Percentiles rank a stretch among this genome's conserved stretches.
These are phyloP conservation scores for Pteruthius melanotis DNA, from an alignment of 2,113 vertebrate species.

Conservation along the genomic window DNA sequence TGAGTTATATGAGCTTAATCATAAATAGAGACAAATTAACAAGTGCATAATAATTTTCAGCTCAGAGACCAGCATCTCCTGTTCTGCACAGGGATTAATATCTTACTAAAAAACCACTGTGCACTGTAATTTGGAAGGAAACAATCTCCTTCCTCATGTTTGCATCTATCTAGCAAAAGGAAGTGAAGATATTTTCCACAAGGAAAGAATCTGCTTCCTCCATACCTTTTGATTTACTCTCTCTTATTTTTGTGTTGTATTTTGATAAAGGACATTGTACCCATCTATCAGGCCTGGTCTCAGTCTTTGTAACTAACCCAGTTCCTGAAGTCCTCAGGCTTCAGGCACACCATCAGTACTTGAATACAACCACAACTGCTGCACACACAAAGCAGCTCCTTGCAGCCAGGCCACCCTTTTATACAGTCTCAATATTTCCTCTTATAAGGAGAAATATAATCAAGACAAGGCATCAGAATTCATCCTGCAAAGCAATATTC, in stretches of 20 bases:
- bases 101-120: not conserved
- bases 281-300: not conserved
- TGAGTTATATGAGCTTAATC: not conserved
- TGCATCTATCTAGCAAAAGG: not conserved
- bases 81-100: not conserved
- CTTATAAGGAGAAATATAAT: not conserved
- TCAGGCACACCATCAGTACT: not conserved
- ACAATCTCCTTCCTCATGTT: not conserved
- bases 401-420: not conserved
- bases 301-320: not conserved
- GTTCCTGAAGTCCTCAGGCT: not conserved
- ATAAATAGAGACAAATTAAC: not conserved
- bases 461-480: not conserved
- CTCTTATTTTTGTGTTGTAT: not conserved
- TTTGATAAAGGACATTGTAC: conserved; percentile 1
- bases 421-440: not conserved
- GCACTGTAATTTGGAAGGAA: not conserved
- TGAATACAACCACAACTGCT: not conserved
- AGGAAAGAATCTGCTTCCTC: not conserved
- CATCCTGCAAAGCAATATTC: not conserved
- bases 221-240: not conserved
- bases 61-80: not conserved
- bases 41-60: not conserved
- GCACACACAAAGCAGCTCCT: not conserved
- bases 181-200: not conserved